Percentiles rank a stretch among this genome's conserved stretches.
phyloP scores from a whole-genome alignment of 2,797 vertebrate genomes.

The Gastrophryne carolinensis region DNA sequence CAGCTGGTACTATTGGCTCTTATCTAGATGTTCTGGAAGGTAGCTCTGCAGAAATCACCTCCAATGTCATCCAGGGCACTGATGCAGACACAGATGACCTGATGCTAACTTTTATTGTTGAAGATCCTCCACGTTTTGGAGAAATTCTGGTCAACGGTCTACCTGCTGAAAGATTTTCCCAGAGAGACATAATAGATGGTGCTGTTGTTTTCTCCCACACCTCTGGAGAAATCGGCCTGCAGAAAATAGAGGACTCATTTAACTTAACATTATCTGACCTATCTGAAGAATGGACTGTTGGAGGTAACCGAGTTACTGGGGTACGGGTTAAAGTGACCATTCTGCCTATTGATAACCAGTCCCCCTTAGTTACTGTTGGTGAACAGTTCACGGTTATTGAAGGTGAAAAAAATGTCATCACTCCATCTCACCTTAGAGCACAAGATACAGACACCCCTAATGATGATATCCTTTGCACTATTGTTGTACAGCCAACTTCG shows the following conservation, averaged over 20 bases:
- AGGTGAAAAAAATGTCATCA: constrained; percentile 81
- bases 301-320: constrained; percentile 80
- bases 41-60: constrained; percentile 86
- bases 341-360: constrained; percentile 89
- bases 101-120: constrained; percentile 87
- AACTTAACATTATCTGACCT: constrained; percentile 89
- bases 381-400: constrained; percentile 79
- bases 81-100: constrained; percentile 86
- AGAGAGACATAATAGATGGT: constrained; percentile 89
- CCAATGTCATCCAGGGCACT: constrained; percentile 83
- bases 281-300: constrained; percentile 88
- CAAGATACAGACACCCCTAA: constrained; percentile 82
- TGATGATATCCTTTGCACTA: constrained; percentile 90
- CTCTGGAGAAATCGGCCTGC: constrained; percentile 84
- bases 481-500: constrained; percentile 85
- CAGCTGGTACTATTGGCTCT: constrained; percentile 85
- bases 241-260: constrained; percentile 84
- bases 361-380: constrained; percentile 82
- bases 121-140: constrained; percentile 80
- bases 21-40: constrained; percentile 91
- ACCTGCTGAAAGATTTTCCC: constrained; percentile 80
- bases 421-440: constrained; percentile 76
- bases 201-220: constrained; percentile 86
- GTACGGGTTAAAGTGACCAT: constrained; percentile 90
- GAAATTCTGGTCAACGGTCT: constrained; percentile 83